Conservation (phyloP, 2,797 vertebrate species). For the Aotus griseimembra region DNA sequence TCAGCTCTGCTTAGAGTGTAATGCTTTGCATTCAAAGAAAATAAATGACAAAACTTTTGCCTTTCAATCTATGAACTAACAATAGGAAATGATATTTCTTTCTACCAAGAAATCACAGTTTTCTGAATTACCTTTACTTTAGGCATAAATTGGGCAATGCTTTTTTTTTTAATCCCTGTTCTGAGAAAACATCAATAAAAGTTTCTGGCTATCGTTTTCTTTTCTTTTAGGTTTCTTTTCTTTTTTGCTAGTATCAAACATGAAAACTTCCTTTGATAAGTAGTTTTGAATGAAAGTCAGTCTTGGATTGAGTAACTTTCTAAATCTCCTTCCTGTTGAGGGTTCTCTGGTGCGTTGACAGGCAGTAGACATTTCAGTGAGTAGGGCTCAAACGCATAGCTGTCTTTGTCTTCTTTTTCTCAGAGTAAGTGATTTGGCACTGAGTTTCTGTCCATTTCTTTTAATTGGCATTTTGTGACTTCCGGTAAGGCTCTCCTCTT, state of each 20-base stretch:
- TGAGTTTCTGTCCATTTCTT: slow-evolving; percentile 77
- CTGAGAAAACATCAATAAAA: background rate
- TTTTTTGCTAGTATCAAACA: background rate
- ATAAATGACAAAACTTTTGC: slow-evolving; percentile 72
- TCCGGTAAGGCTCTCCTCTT: slow-evolving; percentile 76
- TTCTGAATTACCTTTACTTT: slow-evolving; percentile 67
- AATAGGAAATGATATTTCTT: slow-evolving; percentile 73
- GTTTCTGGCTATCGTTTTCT: background rate
- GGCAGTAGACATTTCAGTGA: slow-evolving; percentile 60
- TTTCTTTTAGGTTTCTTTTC: background rate
- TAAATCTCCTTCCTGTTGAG: slow-evolving; percentile 35
- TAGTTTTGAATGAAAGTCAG: background rate
- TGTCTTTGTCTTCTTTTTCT: slow-evolving; percentile 71
- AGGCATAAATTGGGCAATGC: slow-evolving; percentile 29
- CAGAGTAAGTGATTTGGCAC: slow-evolving; percentile 73
- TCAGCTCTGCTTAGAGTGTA: slow-evolving; percentile 84
- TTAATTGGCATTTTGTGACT: slow-evolving; percentile 81
- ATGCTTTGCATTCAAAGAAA: slow-evolving; percentile 84
- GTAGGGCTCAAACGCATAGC: slow-evolving; percentile 68
- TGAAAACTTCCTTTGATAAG: slow-evolving; percentile 3
- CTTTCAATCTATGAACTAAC: slow-evolving; percentile 75
- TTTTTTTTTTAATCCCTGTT: background rate
- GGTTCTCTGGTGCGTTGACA: background rate
- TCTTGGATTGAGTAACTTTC: slow-evolving; percentile 12
- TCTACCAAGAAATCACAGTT: slow-evolving; percentile 63